Base-by-base conservation (phyloP, 2,888 invertebrate genomes). In the Mythimna ferrago region DNA sequence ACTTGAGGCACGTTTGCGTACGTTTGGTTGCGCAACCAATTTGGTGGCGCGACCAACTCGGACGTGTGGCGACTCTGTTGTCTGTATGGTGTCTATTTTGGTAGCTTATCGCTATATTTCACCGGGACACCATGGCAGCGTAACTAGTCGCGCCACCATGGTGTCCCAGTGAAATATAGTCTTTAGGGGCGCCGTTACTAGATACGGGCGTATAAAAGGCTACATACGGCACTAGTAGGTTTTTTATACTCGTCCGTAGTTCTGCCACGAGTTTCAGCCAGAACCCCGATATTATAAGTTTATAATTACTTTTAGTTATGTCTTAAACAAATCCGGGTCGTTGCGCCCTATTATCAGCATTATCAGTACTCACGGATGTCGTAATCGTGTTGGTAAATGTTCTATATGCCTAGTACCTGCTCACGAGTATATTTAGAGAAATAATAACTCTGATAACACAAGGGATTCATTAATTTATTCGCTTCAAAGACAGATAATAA, bases 301-400 rank as follows among this genome's bases (percentile, higher is more conserved):
- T 32, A 58, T 71, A 63, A 68, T 51, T 60, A 66, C 35, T 54
- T 58, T 70, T 4, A 69, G 38, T 72, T 71, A 65, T 77, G 78
- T 85, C 75, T 82, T 82, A 77, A 26, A 86, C 66, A 86, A 87
- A 88, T 89, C 88, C 88, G 88, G 88, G 89, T 88, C 89, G 83
- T 81, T 86, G 87, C 78, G 79, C 89, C 60, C 68, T 68, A 68
- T 64, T 88, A 89, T 88, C 88, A 76, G 53, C 69, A 73, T 85
- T 89, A 89, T 88, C 88, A 76, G n/a, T 32, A 63, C 77, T 73
- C 61, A 76, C 76, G 79, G 73, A 84, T 82, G 86, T 82, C 74
- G 85, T 81, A 82, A 84, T 81, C 80, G 57, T 63, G 57, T 76
- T 79, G 11, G 71, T 79, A 69, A 75, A 70, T 69, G 61, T 72